Evolutionary conservation across 2,888 invertebrate species (phyloP).

Genomic region (Cheilosia grossa): DNA sequence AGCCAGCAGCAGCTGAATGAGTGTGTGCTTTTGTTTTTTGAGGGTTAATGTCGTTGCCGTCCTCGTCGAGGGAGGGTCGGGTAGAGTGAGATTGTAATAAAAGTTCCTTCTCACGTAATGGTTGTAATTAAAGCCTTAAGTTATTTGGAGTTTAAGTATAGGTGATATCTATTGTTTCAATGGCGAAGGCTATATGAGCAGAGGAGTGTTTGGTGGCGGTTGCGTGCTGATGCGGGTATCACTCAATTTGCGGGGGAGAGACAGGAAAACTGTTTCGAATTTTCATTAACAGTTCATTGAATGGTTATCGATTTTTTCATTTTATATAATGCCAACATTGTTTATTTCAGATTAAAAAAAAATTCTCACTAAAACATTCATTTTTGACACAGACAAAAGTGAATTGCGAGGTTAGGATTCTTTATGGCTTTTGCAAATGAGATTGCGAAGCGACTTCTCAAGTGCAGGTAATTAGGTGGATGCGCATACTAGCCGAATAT

Average conservation of each 20-base stretch:
- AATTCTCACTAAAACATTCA: no score
- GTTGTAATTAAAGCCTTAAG: constrained; percentile 71
- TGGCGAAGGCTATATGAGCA: background rate
- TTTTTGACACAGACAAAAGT: no score
- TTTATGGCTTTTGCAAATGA: no score
- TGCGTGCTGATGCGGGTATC: background rate
- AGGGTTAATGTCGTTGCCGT: constrained; percentile 47
- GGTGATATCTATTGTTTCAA: constrained; percentile 63
- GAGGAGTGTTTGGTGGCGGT: constrained; percentile 6
- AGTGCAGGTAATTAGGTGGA: no score
- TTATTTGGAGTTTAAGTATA: constrained; percentile 64
- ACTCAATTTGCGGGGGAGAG: background rate
- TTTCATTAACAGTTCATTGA: constrained; percentile 33
- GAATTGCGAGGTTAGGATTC: no score
- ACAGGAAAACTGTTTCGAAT: constrained; percentile 3
- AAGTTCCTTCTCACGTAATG: constrained; percentile 52
- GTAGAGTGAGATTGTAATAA: constrained; percentile 29
- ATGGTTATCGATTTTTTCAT: constrained; percentile 21
- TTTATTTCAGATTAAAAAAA: background rate
- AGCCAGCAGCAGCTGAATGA: constrained; percentile 35
- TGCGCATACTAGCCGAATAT: no score
- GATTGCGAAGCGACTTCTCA: no score
- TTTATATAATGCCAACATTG: background rate
- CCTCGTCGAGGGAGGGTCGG: background rate
- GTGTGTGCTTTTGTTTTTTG: constrained; percentile 58